Evolutionary conservation across 2,797 vertebrate species (phyloP), one percentile per base, ranked within the genome.

Genomic region (Eulemur rubriventer): DNA sequence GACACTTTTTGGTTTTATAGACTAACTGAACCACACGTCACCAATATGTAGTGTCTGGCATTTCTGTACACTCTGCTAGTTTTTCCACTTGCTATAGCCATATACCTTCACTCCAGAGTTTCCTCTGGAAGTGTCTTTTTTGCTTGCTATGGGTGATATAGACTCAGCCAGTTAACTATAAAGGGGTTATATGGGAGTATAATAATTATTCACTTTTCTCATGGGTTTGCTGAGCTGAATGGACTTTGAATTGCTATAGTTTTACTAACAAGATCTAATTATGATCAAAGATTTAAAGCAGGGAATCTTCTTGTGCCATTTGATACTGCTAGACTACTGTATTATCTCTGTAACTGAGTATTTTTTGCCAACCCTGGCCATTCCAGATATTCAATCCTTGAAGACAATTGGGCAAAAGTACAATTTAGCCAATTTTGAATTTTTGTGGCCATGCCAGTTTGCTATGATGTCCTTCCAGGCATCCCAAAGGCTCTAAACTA

Each of bases 341-440:
- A 33, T 88, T 83, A 55, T 82, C 76, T 94, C 70, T 92, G 46
- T 50, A 84, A 90, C 14, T 70, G 55, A 78, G 43, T 78, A 22
- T n/a, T 84, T 85, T 63, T 72, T 65, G n/a, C 48, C 55, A 92
- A 59, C 50, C 73, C 4, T 43, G 33, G 59, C n/a, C 35, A 63
- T 89, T 91, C 43, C 13, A 85, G 50, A 89, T 89, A 96, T 41
- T 67, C 43, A 72, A 1, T 81, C 55, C n/a, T 97, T 93, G 69
- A 97, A 91, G 78, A 90, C 38, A 92, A 84, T 48, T 94, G 79
- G 75, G 57, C 55, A 92, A 30, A 89, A 96, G 18, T 55, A 17
- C 61, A 96, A 20, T 84, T 73, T 96, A 86, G 70, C 70, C 67
- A 89, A 52, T 96, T 96, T 93, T 95, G 41, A 81, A 33, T 83